Evolutionary conservation across 2,113 vertebrate genomes (phyloP).

Genomic region (Pheucticus melanocephalus): DNA sequence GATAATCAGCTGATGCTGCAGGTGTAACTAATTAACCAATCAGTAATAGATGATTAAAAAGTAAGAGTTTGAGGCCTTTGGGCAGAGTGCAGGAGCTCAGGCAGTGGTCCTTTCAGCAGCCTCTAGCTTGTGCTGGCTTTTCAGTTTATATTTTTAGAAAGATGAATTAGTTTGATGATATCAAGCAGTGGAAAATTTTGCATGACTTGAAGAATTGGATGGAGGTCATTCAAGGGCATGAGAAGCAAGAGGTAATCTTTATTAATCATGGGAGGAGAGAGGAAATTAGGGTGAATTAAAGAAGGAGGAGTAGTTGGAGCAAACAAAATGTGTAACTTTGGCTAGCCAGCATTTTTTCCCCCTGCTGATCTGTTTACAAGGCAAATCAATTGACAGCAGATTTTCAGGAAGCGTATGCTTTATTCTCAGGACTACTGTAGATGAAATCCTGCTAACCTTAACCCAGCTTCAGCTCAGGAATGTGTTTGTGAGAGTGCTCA

Average conservation of each 20-base stretch:
- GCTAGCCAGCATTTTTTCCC: not conserved
- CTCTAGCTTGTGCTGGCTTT: not conserved
- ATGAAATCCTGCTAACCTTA: not conserved
- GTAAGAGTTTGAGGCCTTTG: not conserved
- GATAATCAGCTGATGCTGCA: not conserved
- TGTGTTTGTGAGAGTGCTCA: not conserved
- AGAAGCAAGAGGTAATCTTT: slow-evolving; percentile 29
- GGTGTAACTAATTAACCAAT: not conserved
- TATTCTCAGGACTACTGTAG: not conserved
- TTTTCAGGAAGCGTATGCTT: not conserved
- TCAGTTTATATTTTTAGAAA: not conserved
- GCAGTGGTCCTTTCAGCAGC: not conserved
- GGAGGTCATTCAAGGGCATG: slow-evolving; percentile 4
- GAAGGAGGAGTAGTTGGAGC: slow-evolving; percentile 12
- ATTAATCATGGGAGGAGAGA: slow-evolving; percentile 23
- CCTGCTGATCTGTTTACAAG: slow-evolving; percentile 15
- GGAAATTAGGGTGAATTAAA: slow-evolving; percentile 4
- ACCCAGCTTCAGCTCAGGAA: not conserved
- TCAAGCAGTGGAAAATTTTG: not conserved
- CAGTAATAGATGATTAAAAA: not conserved
- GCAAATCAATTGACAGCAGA: slow-evolving; percentile 18
- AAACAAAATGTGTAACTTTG: not conserved
- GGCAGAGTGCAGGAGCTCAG: not conserved
- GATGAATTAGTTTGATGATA: not conserved
- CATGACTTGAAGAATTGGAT: not conserved